phyloP scores from a whole-genome alignment of 1,140 invertebrate species.

The Plodia interpunctella region DNA sequence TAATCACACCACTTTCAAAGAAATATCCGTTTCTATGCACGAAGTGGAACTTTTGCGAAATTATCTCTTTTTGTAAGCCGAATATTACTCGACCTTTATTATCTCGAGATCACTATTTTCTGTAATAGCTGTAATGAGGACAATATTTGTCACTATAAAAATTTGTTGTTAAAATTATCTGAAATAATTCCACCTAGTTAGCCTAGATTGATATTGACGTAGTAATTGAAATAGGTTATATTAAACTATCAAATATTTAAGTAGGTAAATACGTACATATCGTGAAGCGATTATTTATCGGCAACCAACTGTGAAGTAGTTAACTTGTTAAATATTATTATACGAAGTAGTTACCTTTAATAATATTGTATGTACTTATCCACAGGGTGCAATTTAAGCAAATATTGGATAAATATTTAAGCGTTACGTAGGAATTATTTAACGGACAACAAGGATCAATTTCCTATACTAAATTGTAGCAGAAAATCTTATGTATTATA shows the following conservation, averaged over 20 bases:
- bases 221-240: too few species aligned
- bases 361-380: conserved; percentile 3
- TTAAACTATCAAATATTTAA: too few species aligned
- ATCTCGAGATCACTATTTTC: not conserved
- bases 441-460: not conserved
- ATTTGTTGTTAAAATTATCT: not conserved
- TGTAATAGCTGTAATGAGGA: conserved; percentile 1
- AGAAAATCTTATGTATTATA: too few species aligned
- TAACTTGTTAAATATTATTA: not conserved
- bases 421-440: not conserved
- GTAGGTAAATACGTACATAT: too few species aligned
- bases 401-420: conserved; percentile 3
- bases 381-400: conserved; percentile 1
- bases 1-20: too few species aligned
- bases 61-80: not conserved
- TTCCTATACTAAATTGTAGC: not conserved
- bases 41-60: not conserved
- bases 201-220: too few species aligned
- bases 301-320: not conserved
- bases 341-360: too few species aligned
- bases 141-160: not conserved
- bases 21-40: too few species aligned
- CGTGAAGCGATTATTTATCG: not conserved
- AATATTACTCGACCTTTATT: not conserved
- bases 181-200: too few species aligned